Evolutionary conservation across 2,113 vertebrate genomes (phyloP), one percentile per base, ranked within the genome.

Genomic region (Lota lota): DNA sequence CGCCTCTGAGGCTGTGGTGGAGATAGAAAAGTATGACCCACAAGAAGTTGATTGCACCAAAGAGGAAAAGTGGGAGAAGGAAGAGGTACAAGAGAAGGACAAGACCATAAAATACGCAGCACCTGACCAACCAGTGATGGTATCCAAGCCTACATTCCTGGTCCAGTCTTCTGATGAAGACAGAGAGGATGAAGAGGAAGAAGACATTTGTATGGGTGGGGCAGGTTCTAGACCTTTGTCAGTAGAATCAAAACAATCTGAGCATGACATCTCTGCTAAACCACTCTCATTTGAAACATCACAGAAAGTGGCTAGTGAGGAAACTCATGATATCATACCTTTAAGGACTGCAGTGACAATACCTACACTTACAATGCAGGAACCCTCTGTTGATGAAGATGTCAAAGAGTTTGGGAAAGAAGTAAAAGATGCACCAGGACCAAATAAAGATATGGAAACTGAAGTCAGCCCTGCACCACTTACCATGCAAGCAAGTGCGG

Each of bases 141-240:
- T 21, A 1, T 66, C 78, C 18, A 80, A 69, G 66, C 56, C 76
- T 17, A 59, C 81, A 21, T 89, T 89, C 77, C 67, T 83, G 68
- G 79, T 88, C 66, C 87, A 90, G 63, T 91, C 89, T 7, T 92
- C 89, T 18, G 90, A 92, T 61, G 88, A 89, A 81, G 91, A 89
- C 83, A 83, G 80, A 22, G 88, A 87, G 5, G 89, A 90, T 20
- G 89, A 91, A 36, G 76, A 88, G 28, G 87, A 92, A 75, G 81
- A 88, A 0, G 77, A 73, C 33, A 85, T 90, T 68, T 88, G 89
- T 78, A 70, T 89, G 83, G 72, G 76, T 69, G 82, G 84, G 67
- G 89, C 89, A 58, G 87, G 85, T 63, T 85, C 81, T 50, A 88
- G 88, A 83, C 88, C 80, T 66, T 72, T 84, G 59, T 69, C 72